These are phyloP conservation scores for Sula dactylatra DNA, from an alignment of 2,113 vertebrate genomes.

Conservation along the genomic window DNA sequence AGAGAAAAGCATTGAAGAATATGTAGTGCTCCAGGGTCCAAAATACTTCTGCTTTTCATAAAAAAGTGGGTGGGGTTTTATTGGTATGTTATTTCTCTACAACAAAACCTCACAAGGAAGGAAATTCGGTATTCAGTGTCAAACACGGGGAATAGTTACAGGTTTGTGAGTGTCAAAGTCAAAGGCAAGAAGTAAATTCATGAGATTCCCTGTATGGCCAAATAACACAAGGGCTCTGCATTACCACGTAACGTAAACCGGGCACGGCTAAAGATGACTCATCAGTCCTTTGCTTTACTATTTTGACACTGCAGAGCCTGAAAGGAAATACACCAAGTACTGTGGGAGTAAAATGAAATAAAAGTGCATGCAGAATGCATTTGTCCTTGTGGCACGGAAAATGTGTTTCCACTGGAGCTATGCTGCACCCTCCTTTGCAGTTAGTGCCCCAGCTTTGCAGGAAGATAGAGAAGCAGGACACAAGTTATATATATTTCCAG, in stretches of 20 bases:
- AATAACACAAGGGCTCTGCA: neutral
- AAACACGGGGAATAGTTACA: neutral
- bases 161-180: neutral
- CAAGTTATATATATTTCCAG: neutral
- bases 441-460: neutral
- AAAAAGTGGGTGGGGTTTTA: neutral
- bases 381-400: neutral
- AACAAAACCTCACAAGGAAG: neutral
- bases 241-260: neutral
- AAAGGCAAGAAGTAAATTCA: neutral
- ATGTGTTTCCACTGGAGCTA: neutral
- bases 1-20: neutral
- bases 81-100: neutral
- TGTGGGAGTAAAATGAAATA: neutral
- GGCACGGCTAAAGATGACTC: neutral
- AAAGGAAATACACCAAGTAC: neutral
- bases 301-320: neutral
- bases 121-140: neutral
- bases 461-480: neutral
- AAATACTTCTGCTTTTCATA: neutral
- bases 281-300: neutral
- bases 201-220: neutral
- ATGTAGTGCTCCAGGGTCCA: neutral
- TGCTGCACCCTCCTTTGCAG: neutral
- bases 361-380: neutral